Evolutionary conservation across 2,888 invertebrate species (phyloP), one percentile per base, ranked within the genome.

Genomic region (Chloroclystis v-ata): DNA sequence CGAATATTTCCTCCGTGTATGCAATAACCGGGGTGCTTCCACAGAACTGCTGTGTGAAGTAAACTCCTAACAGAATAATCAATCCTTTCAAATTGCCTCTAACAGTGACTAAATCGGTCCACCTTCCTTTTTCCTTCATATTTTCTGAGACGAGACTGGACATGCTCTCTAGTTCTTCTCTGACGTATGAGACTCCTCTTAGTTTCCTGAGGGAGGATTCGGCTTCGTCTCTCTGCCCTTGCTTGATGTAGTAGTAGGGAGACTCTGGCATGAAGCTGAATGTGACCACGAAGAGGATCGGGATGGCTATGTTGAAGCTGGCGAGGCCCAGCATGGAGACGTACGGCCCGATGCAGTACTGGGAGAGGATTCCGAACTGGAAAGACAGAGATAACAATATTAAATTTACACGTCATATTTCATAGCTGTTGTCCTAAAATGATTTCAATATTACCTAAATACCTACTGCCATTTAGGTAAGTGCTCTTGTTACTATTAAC

Each of bases 221-320:
- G 0, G 92, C 92, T 47, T 84, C 75, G 25, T 89, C 89, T 5
- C 78, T 74, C 16, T 83, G 76, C 8, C 84, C 87, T 0, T 76
- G 72, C 40, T 89, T 87, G 14, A 91, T 78, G 64, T 82, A 82
- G 63, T 84, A 91, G 60, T 91, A 89, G 0, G 93, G 93, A 1
- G 92, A 91, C 67, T 93, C 93, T 0, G 92, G 92, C 84, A 92
- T 89, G 28, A 89, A 88, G 37, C 89, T 77, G 66, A 91, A 89
- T 1, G 89, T 83, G 1, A 89, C 67, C 9, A 91, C 80, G 61
- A 91, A 89, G 1, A 90, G 59, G 24, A 91, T 75, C 0, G 91
- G 89, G 43, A 91, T 79, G 0, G 89, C 71, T 29, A 90, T 81
- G 40, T 90, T 89, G 58, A 90, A 87, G 58, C 89, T 87, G 5